Percentiles rank a stretch among this genome's conserved stretches.
Evolutionary conservation across 2,113 vertebrate genomes (phyloP).

Genomic region (Gymnarchus niloticus): DNA sequence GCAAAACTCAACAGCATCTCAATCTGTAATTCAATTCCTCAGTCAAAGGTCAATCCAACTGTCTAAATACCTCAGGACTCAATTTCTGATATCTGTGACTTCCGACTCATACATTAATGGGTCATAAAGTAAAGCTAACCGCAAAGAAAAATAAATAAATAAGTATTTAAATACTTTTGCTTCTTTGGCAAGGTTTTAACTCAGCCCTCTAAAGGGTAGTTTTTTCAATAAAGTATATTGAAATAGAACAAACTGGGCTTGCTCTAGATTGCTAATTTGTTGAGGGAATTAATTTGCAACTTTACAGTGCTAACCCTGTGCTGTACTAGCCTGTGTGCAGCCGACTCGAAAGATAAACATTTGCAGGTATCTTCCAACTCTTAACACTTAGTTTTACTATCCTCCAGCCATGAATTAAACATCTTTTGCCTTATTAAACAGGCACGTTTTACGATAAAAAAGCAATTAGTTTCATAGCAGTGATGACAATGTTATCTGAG

Average conservation of each 20-base stretch:
- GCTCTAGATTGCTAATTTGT: neutral
- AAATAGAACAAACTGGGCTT: neutral
- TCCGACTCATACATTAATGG: neutral
- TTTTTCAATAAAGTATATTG: neutral
- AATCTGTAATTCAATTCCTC: neutral
- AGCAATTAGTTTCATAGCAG: neutral
- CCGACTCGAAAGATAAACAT: neutral
- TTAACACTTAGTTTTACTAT: neutral
- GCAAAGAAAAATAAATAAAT: neutral
- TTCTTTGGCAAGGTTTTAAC: neutral
- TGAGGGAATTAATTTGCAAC: neutral
- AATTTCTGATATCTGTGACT: neutral
- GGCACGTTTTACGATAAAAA: conserved; percentile 7
- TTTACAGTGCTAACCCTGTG: neutral
- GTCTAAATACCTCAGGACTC: neutral
- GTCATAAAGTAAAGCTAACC: neutral
- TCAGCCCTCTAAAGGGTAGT: neutral
- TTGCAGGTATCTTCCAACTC: neutral
- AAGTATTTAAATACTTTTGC: neutral
- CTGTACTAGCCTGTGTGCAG: neutral
- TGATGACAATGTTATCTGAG: neutral
- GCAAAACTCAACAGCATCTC: neutral
- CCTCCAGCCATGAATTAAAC: conserved; percentile 3
- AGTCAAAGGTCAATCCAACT: neutral
- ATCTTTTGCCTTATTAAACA: conserved; percentile 12